A percentile compares a stretch with the other conserved stretches of the same genome.
Evolutionary conservation across 1,140 invertebrate genomes (phyloP).

Genomic region (Ceratina calcarata): DNA sequence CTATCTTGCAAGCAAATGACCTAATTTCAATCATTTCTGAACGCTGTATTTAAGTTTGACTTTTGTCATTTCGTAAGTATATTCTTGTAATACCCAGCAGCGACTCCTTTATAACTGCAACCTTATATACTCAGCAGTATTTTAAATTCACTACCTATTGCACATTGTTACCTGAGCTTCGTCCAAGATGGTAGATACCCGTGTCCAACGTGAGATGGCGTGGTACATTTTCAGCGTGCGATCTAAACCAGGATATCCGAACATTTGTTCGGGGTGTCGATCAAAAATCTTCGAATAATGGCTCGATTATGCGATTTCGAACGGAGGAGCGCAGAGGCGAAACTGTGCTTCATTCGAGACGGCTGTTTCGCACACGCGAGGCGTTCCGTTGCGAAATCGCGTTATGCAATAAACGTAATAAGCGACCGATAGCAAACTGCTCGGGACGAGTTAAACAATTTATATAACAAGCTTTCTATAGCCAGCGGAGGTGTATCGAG

Average conservation of each 20-base stretch:
- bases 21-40: too few species aligned
- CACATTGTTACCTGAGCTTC: conserved; percentile 31
- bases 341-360: neutral
- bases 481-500: conserved; percentile 37
- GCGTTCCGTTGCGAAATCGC: conserved; percentile 45
- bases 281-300: conserved; percentile 5
- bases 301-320: neutral
- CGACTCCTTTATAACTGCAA: conserved; percentile 48
- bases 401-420: conserved; percentile 55
- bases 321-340: neutral
- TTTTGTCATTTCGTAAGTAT: too few species aligned
- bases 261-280: neutral
- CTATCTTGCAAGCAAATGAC: too few species aligned
- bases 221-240: neutral
- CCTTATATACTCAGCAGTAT: conserved; percentile 53
- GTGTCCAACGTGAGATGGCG: conserved; percentile 51
- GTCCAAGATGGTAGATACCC: neutral
- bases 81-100: too few species aligned
- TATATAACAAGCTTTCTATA: conserved; percentile 62
- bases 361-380: conserved; percentile 14
- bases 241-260: neutral
- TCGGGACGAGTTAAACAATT: conserved; percentile 60
- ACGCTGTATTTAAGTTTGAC: too few species aligned
- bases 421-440: conserved; percentile 39
- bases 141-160: neutral